Conservation (phyloP, 2,113 vertebrate genomes). For the Electrona antarctica region DNA sequence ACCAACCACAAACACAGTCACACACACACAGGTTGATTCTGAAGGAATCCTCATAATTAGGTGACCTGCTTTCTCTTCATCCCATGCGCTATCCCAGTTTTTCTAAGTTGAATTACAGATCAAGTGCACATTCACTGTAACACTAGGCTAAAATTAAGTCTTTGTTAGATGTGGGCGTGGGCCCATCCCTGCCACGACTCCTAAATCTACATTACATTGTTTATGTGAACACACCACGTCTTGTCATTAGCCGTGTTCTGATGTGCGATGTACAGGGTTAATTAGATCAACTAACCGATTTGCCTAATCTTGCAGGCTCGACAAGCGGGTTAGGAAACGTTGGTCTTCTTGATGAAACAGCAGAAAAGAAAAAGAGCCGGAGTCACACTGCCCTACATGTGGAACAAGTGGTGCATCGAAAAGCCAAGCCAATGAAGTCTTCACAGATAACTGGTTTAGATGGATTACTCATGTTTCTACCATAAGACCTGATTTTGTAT, state of each 20-base stretch:
- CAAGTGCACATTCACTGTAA: constrained; percentile 13
- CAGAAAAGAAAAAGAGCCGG: too few species aligned
- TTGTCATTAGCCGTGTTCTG: constrained; percentile 12
- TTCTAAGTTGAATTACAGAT: constrained; percentile 34
- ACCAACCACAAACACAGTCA: neutral
- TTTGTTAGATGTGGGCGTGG: neutral
- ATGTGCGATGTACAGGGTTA: constrained; percentile 15
- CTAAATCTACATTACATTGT: neutral
- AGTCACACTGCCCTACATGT: constrained; percentile 8
- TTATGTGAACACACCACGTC: neutral
- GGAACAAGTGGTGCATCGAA: too few species aligned
- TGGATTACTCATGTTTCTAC: too few species aligned
- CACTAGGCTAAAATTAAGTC: constrained; percentile 2
- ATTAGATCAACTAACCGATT: constrained; percentile 53
- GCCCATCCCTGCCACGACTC: neutral
- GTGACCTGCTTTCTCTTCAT: constrained; percentile 32
- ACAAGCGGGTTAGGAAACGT: constrained; percentile 7
- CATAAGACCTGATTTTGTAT: too few species aligned
- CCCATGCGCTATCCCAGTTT: constrained; percentile 15
- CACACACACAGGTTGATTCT: constrained; percentile 1
- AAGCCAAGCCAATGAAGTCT: neutral
- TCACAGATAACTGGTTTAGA: too few species aligned
- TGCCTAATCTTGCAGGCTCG: constrained; percentile 22
- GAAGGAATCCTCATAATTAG: constrained; percentile 1
- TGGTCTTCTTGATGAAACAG: neutral